Evolutionary conservation across 1,140 invertebrate species (phyloP).

Genomic region (Apis florea): DNA sequence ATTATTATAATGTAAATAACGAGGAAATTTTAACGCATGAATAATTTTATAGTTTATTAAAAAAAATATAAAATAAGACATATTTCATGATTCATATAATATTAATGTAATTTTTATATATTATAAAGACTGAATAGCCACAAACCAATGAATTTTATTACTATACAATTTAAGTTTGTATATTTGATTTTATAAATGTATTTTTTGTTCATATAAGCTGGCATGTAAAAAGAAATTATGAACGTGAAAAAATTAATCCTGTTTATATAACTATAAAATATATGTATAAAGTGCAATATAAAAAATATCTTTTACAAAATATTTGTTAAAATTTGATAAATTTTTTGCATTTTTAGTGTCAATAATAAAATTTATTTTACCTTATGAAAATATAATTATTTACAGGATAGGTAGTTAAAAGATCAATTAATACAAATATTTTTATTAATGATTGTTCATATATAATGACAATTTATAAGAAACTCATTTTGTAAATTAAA

Average conservation of each 20-base stretch:
- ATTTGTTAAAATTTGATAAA: not conserved
- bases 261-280: not conserved
- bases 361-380: constrained; percentile 4
- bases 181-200: constrained; percentile 47
- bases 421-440: constrained; percentile 14
- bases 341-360: not conserved
- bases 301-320: not conserved
- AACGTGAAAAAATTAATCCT: not conserved
- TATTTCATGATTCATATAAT: constrained; percentile 38
- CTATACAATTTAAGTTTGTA: constrained; percentile 53
- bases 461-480: not conserved
- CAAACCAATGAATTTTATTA: constrained; percentile 60
- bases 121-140: constrained; percentile 73
- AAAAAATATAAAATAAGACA: constrained; percentile 47
- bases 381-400: not conserved
- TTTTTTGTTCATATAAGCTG: constrained; percentile 35
- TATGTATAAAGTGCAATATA: constrained; percentile 20
- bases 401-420: not conserved
- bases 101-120: constrained; percentile 62
- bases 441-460: not conserved
- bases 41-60: constrained; percentile 1
- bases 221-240: constrained; percentile 1
- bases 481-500: not conserved
- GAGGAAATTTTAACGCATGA: not conserved
- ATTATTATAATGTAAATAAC: constrained; percentile 40